Evolutionary conservation across 2,797 vertebrate genomes (phyloP).

Genomic region (Spinibarbus caldwelli): DNA sequence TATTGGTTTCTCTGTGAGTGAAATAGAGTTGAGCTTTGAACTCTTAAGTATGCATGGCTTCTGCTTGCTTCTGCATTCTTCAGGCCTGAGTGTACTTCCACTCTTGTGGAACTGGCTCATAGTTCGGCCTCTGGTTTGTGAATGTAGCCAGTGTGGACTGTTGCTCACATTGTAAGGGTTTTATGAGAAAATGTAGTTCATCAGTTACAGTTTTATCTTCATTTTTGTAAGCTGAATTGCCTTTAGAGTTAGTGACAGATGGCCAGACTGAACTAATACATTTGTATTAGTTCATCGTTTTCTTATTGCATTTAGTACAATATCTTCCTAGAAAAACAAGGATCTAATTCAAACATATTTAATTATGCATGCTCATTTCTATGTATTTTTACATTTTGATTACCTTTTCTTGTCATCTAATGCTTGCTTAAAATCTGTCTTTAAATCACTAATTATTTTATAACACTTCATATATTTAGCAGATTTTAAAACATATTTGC

Average conservation of each 20-base stretch:
- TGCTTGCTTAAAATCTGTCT: neutral
- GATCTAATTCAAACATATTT: neutral
- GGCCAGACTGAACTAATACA: neutral
- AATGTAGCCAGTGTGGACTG: neutral
- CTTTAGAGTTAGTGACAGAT: neutral
- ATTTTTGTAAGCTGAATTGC: neutral
- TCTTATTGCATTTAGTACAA: neutral
- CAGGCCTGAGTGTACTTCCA: slow-evolving; percentile 32
- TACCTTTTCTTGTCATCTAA: neutral
- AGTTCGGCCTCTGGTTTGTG: neutral
- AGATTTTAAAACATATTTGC: neutral
- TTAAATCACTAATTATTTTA: neutral
- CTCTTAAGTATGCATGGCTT: slow-evolving; percentile 50
- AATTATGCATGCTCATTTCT: neutral
- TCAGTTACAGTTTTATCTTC: neutral
- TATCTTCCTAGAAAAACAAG: neutral
- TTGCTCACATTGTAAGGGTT: neutral
- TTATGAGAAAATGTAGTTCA: neutral
- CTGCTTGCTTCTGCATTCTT: slow-evolving; percentile 46
- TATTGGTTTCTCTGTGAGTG: slow-evolving; percentile 47
- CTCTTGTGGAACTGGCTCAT: slow-evolving; percentile 7
- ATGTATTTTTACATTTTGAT: neutral
- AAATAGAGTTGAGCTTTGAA: slow-evolving; percentile 57
- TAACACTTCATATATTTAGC: neutral
- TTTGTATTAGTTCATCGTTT: neutral